These are phyloP conservation scores for Grus americana DNA, from an alignment of 2,113 vertebrate genomes.

Conservation along the genomic window DNA sequence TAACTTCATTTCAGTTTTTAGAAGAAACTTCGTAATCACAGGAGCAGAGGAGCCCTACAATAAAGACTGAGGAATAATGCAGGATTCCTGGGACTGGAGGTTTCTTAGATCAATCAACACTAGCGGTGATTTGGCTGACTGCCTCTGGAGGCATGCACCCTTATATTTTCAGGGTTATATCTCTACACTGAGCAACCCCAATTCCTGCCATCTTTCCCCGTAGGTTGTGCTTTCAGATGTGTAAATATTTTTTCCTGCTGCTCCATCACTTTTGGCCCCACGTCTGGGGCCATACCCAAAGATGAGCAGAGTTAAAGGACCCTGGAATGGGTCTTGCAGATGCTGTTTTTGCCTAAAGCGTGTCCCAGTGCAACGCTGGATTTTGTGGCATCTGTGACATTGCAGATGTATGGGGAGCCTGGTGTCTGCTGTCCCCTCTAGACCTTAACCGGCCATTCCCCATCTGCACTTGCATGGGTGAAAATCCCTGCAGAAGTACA, in stretches of 20 bases:
- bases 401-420: background rate
- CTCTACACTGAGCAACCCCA: background rate
- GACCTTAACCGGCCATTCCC: background rate
- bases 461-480: background rate
- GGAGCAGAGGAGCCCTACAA: background rate
- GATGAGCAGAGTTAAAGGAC: background rate
- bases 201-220: background rate
- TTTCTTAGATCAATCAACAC: background rate
- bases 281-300: background rate
- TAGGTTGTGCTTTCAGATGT: background rate
- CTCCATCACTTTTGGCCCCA: background rate
- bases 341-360: fast-evolving
- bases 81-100: background rate
- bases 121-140: background rate
- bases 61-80: background rate
- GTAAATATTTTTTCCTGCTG: background rate
- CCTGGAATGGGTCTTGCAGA: background rate
- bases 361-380: fast-evolving
- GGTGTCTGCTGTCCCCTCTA: fast-evolving
- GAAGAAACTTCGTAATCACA: background rate
- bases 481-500: background rate
- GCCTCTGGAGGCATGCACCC: background rate
- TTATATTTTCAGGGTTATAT: background rate
- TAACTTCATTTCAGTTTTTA: background rate
- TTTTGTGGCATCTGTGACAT: background rate